These are phyloP conservation scores for Chrysotoxum bicinctum DNA, from an alignment of 2,888 invertebrate species.

Conservation along the genomic window DNA sequence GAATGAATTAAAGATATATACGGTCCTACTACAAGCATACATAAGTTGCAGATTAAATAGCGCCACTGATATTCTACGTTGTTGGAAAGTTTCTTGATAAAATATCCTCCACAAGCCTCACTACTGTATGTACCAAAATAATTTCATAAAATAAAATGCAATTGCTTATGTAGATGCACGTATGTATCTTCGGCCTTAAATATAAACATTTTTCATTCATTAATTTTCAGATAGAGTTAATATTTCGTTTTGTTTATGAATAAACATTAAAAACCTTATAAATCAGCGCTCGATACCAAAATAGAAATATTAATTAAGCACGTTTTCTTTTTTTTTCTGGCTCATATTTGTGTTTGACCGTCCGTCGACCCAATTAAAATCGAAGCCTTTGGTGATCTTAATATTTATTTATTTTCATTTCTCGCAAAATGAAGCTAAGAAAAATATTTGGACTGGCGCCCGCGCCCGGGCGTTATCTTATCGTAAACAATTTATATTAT, in stretches of 20 bases:
- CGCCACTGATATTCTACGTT: neutral
- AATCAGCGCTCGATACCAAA: neutral
- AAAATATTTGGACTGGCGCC: conserved; percentile 29
- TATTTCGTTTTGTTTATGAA: conserved; percentile 2
- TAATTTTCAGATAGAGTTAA: neutral
- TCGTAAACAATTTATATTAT: conserved; percentile 17
- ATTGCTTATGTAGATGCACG: neutral
- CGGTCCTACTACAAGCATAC: neutral
- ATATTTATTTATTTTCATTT: conserved; percentile 8
- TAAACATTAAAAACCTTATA: neutral
- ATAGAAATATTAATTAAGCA: conserved; percentile 5
- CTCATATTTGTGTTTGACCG: conserved; percentile 17
- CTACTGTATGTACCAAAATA: neutral
- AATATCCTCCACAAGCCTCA: neutral
- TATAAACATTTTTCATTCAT: neutral
- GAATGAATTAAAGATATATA: neutral
- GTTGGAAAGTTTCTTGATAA: neutral
- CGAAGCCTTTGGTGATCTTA: neutral
- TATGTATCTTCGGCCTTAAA: too few relatives aligned
- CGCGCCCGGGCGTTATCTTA: conserved; percentile 35
- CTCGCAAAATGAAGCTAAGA: conserved; percentile 2
- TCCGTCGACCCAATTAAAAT: conserved; percentile 10
- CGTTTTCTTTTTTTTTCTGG: neutral
- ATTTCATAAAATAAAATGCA: neutral
- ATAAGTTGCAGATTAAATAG: neutral